phyloP scores from a whole-genome alignment of 2,797 vertebrate genomes.

The Rousettus madagascariensis region DNA sequence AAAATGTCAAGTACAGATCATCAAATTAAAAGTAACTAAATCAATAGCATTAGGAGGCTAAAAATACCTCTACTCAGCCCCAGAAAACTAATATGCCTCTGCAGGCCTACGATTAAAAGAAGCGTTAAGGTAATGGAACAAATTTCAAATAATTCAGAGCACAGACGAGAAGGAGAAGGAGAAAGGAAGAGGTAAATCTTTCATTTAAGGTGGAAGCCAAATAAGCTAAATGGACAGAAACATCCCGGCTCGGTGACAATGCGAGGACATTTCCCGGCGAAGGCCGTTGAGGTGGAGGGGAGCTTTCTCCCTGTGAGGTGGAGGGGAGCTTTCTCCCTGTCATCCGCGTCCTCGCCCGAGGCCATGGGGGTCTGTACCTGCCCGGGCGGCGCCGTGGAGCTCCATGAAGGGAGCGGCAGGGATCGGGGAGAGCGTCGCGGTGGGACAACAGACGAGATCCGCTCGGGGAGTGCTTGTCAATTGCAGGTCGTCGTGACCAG shows the following conservation, averaged over 20 bases:
- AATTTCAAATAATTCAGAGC: background rate
- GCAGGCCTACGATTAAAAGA: background rate
- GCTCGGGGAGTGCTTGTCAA: background rate
- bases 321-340: too few relatives aligned
- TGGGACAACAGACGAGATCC: too few relatives aligned
- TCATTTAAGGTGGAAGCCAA: background rate
- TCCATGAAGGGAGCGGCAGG: too few relatives aligned
- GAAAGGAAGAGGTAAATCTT: too few relatives aligned
- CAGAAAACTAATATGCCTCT: background rate
- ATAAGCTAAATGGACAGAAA: background rate
- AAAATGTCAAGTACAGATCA: slow-evolving; percentile 48
- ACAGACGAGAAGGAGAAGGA: background rate
- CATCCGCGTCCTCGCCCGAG: too few relatives aligned
- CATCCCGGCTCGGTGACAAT: rapidly evolving
- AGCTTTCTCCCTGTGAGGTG: too few relatives aligned
- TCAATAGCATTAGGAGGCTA: slow-evolving; percentile 44
- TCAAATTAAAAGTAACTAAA: slow-evolving; percentile 63
- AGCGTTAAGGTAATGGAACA: background rate
- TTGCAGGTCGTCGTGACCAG: background rate
- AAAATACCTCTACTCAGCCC: background rate
- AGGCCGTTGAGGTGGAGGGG: too few relatives aligned
- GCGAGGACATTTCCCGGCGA: background rate
- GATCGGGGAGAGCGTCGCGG: too few relatives aligned
- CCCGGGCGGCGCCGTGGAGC: too few relatives aligned
- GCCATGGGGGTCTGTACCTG: too few relatives aligned